Conservation (phyloP, 2,888 invertebrate genomes). For the Diarsia dahlii region DNA sequence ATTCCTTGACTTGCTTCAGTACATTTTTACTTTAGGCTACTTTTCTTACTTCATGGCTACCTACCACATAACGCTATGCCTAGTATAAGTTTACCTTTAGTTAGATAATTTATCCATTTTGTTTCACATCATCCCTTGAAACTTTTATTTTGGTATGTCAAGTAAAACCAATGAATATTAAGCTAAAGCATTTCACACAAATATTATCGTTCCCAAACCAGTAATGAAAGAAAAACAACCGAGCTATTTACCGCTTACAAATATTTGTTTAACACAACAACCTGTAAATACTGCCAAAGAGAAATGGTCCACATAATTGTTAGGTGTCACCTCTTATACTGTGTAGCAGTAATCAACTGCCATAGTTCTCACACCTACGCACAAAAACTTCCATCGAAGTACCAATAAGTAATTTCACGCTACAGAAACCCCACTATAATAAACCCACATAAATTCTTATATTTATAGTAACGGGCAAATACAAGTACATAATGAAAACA, state of each 20-base stretch:
- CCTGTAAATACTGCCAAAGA: background rate
- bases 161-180: background rate
- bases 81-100: background rate
- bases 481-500: slow-evolving; percentile 69
- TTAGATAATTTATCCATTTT: background rate
- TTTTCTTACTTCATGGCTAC: background rate
- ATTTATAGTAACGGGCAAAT: slow-evolving; percentile 55
- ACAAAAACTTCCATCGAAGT: slow-evolving; percentile 51
- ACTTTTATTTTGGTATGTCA: background rate
- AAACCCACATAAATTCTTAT: slow-evolving; percentile 59
- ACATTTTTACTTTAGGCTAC: background rate
- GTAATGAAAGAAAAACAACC: slow-evolving; percentile 29
- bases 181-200: background rate
- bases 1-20: slow-evolving; percentile 26
- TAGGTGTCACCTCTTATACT: slow-evolving; percentile 15
- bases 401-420: slow-evolving; percentile 51
- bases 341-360: slow-evolving; percentile 3
- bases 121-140: background rate
- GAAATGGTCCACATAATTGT: slow-evolving; percentile 12
- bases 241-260: slow-evolving; percentile 16
- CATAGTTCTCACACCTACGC: slow-evolving; percentile 12
- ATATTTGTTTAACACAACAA: slow-evolving; percentile 40
- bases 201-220: slow-evolving; percentile 11
- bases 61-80: background rate
- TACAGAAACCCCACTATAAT: slow-evolving; percentile 35